These are phyloP conservation scores for Craniophora ligustri DNA, from an alignment of 2,888 invertebrate genomes.

Conservation along the genomic window DNA sequence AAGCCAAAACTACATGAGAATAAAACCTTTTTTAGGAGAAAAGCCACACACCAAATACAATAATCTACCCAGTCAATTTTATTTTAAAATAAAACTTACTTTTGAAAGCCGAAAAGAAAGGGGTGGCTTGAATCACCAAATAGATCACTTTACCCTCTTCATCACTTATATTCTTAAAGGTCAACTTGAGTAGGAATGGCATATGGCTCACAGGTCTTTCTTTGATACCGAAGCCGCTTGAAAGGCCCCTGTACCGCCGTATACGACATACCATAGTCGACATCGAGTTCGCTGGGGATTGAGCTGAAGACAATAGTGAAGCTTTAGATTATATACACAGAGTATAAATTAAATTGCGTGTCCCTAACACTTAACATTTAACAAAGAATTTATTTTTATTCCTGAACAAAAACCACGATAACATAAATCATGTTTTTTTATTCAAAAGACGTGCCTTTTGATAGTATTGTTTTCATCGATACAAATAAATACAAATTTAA, in stretches of 20 bases:
- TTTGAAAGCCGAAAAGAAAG: constrained; percentile 93
- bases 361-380: no score
- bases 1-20: no score
- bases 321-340: constrained; percentile 7
- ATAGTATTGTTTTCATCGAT: no score
- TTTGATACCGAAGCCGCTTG: constrained; percentile 89
- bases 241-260: constrained; percentile 90
- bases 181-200: constrained; percentile 92
- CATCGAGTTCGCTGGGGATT: constrained; percentile 44
- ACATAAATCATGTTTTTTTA: no score
- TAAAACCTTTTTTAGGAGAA: no score
- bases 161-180: constrained; percentile 90
- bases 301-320: constrained; percentile 47
- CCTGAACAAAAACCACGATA: no score
- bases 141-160: constrained; percentile 87
- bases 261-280: constrained; percentile 84
- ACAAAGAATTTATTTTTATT: no score
- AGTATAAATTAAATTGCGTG: no score
- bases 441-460: no score
- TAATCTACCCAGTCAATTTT: not conserved
- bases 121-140: constrained; percentile 92
- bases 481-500: no score
- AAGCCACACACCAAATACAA: not conserved
- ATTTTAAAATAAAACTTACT: constrained; percentile 84
- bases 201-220: constrained; percentile 89